These are phyloP conservation scores for Parasteatoda lunata DNA, from an alignment of 2,888 invertebrate genomes.

Conservation along the genomic window DNA sequence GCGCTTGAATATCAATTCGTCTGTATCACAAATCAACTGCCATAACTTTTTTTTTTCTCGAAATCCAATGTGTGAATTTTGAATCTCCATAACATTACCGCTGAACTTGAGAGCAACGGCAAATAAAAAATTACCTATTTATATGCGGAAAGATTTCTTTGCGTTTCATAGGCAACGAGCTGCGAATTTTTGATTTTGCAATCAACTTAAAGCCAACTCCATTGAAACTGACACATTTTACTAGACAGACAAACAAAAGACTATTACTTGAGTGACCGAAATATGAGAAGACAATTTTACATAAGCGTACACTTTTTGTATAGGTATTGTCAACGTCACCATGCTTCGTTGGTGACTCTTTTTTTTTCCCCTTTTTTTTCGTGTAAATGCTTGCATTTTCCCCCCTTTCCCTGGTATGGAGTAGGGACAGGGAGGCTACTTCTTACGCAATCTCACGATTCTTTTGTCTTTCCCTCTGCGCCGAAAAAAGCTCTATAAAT, in stretches of 20 bases:
- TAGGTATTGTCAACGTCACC: constrained; percentile 52
- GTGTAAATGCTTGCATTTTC: constrained; percentile 5
- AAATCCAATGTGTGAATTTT: background rate
- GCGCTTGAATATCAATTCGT: no score
- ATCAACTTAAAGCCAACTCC: constrained; percentile 20
- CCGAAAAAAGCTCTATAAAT: constrained; percentile 57
- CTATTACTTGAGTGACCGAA: constrained; percentile 46
- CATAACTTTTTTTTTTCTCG: no score
- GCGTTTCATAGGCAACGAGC: background rate
- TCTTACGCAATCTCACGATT: constrained; percentile 59
- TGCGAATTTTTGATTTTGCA: constrained; percentile 29
- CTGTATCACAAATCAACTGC: no score
- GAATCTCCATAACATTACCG: background rate
- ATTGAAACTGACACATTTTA: constrained; percentile 39
- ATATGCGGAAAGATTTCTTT: constrained; percentile 1
- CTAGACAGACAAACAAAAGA: constrained; percentile 24
- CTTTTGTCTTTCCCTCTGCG: constrained; percentile 54
- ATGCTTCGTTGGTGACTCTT: background rate
- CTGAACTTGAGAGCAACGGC: constrained; percentile 3
- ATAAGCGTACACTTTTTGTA: constrained; percentile 35
- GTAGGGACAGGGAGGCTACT: constrained; percentile 13
- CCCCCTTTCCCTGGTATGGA: background rate
- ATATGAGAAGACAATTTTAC: constrained; percentile 44
- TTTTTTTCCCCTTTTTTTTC: constrained; percentile 9
- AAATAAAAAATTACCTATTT: constrained; percentile 11